Conservation (phyloP, 2,888 invertebrate species). For the Cactoblastis cactorum region DNA sequence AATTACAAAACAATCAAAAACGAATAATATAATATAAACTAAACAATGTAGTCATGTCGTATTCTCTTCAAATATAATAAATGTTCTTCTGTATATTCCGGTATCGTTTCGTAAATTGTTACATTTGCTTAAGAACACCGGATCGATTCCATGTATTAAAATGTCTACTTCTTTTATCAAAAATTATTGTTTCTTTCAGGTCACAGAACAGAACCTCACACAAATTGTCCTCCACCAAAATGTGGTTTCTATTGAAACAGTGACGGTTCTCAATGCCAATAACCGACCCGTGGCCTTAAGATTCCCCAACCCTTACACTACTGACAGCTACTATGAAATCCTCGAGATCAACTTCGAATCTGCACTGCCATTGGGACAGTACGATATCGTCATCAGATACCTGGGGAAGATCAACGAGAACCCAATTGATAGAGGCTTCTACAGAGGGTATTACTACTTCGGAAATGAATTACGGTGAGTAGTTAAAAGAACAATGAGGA, state of each 20-base stretch:
- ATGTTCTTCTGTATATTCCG: too few species aligned
- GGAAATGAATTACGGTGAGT: slow-evolving; percentile 45
- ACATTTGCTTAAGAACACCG: too few species aligned
- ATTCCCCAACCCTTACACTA: slow-evolving; percentile 40
- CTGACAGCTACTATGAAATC: slow-evolving; percentile 53
- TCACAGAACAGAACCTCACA: slow-evolving; percentile 39
- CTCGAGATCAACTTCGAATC: slow-evolving; percentile 50
- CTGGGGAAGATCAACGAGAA: slow-evolving; percentile 55
- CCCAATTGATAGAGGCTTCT: slow-evolving; percentile 65
- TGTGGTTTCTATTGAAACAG: slow-evolving; percentile 44
- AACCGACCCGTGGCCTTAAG: slow-evolving; percentile 38
- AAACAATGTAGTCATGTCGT: too few species aligned
- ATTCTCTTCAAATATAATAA: too few species aligned
- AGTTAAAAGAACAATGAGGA: not conserved
- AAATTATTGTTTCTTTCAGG: slow-evolving; percentile 33
- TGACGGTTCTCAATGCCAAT: slow-evolving; percentile 36
- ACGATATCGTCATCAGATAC: slow-evolving; percentile 50
- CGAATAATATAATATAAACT: too few species aligned
- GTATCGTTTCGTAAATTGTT: too few species aligned
- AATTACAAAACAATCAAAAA: too few species aligned
- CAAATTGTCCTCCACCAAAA: slow-evolving; percentile 68
- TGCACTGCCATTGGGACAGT: slow-evolving; percentile 42
- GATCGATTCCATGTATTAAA: too few species aligned
- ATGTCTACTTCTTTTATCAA: too few species aligned
- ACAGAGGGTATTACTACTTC: slow-evolving; percentile 60